phyloP scores from a whole-genome alignment of 1,140 invertebrate species.

The Marisa cornuarietis region DNA sequence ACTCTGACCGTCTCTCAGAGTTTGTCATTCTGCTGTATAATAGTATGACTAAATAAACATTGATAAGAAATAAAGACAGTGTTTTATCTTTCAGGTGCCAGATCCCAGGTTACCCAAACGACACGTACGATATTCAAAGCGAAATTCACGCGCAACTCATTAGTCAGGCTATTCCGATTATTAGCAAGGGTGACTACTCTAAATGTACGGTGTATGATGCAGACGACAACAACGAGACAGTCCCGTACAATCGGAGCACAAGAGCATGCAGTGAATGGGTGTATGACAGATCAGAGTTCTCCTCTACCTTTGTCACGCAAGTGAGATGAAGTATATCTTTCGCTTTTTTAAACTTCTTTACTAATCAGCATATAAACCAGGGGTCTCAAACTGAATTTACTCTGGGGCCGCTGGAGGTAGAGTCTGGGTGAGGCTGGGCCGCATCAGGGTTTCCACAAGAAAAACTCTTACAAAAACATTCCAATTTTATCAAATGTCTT shows the following conservation, averaged over 20 bases:
- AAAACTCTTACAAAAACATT: too few relatives aligned
- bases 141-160: conserved; percentile 29
- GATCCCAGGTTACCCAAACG: conserved; percentile 34
- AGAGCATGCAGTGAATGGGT: conserved; percentile 43
- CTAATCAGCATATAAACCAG: too few relatives aligned
- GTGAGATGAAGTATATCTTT: conserved; percentile 16
- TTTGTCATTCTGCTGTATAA: background rate
- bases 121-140: conserved; percentile 36
- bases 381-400: too few relatives aligned
- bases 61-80: background rate
- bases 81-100: conserved; percentile 32
- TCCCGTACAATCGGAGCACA: conserved; percentile 1
- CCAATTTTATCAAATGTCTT: too few relatives aligned
- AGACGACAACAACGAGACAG: background rate
- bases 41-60: background rate
- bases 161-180: conserved; percentile 34
- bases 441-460: too few relatives aligned
- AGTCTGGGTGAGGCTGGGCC: too few relatives aligned
- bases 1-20: background rate
- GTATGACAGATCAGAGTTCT: conserved; percentile 37
- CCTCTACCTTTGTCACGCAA: conserved; percentile 32
- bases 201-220: background rate
- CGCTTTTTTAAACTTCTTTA: too few relatives aligned
- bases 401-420: too few relatives aligned
- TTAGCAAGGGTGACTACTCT: conserved; percentile 12